Evolutionary conservation across 2,113 vertebrate genomes (phyloP).

Genomic region (Dinomys branickii): DNA sequence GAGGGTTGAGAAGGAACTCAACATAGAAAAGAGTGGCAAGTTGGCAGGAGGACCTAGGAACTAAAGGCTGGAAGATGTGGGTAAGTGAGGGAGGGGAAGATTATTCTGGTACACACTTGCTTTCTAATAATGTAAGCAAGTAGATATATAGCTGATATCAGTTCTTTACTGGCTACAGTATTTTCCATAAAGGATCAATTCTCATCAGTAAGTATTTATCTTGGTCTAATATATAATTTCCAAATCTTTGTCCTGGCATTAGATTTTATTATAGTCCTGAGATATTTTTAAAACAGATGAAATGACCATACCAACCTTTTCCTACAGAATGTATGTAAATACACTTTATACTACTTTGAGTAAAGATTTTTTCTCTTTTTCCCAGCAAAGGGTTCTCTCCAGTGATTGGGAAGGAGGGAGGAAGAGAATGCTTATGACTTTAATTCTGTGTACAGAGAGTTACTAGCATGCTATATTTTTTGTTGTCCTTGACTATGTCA

Average conservation of each 20-base stretch:
- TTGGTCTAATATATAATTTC: slow-evolving; percentile 4
- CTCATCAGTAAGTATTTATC: slow-evolving; percentile 2
- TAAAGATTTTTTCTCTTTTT: neutral
- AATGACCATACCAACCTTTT: slow-evolving; percentile 15
- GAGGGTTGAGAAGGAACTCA: neutral
- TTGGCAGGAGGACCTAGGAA: neutral
- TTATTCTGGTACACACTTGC: rapidly evolving
- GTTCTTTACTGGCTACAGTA: neutral
- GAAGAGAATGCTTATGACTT: neutral
- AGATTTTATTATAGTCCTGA: neutral
- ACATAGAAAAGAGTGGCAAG: neutral
- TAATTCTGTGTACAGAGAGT: neutral
- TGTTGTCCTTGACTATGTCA: neutral
- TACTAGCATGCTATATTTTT: neutral
- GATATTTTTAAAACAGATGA: slow-evolving; percentile 47
- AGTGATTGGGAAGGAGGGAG: neutral
- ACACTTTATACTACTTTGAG: slow-evolving; percentile 12
- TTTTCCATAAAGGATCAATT: neutral
- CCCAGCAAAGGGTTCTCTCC: neutral
- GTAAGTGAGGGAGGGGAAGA: neutral
- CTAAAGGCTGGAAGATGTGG: neutral
- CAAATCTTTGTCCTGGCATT: slow-evolving; percentile 12
- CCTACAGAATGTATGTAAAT: neutral
- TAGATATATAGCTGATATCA: neutral
- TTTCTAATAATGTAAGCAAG: neutral